Base-by-base conservation (phyloP, 1,140 invertebrate genomes). In the Drosophila kepulauana region DNA sequence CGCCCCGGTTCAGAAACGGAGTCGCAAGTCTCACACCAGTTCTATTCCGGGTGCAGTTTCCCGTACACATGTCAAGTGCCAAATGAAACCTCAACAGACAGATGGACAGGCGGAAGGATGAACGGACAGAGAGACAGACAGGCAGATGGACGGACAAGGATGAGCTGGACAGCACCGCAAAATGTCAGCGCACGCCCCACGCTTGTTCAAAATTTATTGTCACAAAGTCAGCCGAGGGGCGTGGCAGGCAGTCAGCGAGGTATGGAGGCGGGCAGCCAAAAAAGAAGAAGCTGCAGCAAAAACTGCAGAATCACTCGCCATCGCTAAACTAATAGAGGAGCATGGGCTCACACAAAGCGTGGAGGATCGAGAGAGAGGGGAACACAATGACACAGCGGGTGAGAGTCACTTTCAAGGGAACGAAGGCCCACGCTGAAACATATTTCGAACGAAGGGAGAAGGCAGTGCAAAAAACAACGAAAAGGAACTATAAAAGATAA, bases 201-300 rank as follows among this genome's bases (percentile, higher is more conserved):
- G 82, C 76, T 87, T 86, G 75, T 87, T 86, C 66, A 73, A 78
- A 86, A 86, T 86, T 86, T 86, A 86, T 86, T 86, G 82, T 87
- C 85, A 81, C 82, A 82, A 74, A 82, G 66, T 69, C 78, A 41
- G 61, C n/a, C 81, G n/a, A 28, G 67, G 52, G 48, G 71, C 49
- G 33, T 67, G 51, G n/a, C 69, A 56, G 43, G 28, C 15, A 38
- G 38, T 35, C 7, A 25, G 35, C 8, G 35, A 25, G 20, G 20
- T 25, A 25, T 25, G 20, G 3, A 25, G 35, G 35, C 35, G 35
- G 35, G 6, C 3, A 48, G 5, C 5, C 41, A 54, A 58, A 49
- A 52, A 61, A 20, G 13, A 10, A 68, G 30, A 68, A 51, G 15
- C 28, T 15, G 30, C 43, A 68, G 33, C n/a, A 57, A 69, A 57